These are phyloP conservation scores for Corynorhinus townsendii DNA, from an alignment of 2,113 vertebrate species.

Conservation along the genomic window DNA sequence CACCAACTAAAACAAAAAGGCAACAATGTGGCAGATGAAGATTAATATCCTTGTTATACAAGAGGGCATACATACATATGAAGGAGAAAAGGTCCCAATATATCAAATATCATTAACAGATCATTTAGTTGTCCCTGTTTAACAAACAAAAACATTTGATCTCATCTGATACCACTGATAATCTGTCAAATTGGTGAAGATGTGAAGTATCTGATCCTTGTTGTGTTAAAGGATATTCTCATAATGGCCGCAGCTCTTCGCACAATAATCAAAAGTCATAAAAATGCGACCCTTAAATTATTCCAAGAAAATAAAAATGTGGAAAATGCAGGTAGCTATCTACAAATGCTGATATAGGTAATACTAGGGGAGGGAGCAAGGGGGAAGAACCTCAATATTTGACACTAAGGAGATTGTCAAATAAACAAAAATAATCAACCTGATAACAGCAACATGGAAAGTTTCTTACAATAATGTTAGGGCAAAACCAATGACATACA, in stretches of 20 bases:
- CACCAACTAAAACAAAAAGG: background rate
- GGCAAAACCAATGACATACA: background rate
- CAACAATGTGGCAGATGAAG: background rate
- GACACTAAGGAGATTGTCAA: background rate
- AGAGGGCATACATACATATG: background rate
- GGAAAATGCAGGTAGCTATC: background rate
- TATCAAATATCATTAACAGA: background rate
- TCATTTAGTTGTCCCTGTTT: background rate
- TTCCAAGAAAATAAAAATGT: background rate
- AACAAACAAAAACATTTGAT: background rate
- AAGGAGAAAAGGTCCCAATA: background rate
- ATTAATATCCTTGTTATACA: background rate
- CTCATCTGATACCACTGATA: background rate
- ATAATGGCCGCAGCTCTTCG: background rate
- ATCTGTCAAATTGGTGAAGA: background rate
- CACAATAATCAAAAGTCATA: background rate
- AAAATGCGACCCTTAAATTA: background rate
- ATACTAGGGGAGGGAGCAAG: fast-evolving
- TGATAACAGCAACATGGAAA: background rate
- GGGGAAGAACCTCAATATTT: background rate
- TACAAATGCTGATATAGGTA: background rate
- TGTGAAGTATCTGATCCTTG: background rate
- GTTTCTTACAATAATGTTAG: background rate
- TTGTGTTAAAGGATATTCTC: background rate
- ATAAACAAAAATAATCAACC: background rate